phyloP scores from a whole-genome alignment of 2,113 vertebrate genomes.

The Varanus salvator region DNA sequence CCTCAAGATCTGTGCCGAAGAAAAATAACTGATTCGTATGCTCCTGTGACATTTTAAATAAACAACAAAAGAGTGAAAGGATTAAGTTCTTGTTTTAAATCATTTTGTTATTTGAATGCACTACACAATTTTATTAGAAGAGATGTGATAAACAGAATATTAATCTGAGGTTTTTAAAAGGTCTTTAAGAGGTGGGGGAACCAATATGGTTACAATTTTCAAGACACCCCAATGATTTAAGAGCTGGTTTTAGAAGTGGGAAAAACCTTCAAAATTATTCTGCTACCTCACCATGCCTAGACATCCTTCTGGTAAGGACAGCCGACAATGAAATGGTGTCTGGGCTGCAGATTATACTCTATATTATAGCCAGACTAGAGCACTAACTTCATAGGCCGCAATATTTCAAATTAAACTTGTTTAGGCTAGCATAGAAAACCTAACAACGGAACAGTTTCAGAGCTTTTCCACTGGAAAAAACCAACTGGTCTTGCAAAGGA shows the following conservation, averaged over 20 bases:
- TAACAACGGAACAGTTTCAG: not conserved
- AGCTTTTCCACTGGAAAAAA: not conserved
- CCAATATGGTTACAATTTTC: not conserved
- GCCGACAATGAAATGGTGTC: not conserved
- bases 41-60: constrained; percentile 43
- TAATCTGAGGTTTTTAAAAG: not conserved
- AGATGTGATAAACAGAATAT: constrained; percentile 6
- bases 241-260: not conserved
- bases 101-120: not conserved
- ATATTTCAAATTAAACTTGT: not conserved
- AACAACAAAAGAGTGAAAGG: constrained; percentile 16
- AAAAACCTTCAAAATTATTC: not conserved
- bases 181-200: not conserved
- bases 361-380: not conserved
- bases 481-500: not conserved
- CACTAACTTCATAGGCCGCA: not conserved
- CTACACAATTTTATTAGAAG: not conserved
- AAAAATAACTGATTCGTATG: constrained; percentile 28
- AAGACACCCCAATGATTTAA: not conserved
- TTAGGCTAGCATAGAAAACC: not conserved
- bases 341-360: no score
- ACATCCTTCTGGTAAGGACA: not conserved
- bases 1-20: constrained; percentile 50
- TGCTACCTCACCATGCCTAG: not conserved
- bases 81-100: constrained; percentile 20